These are phyloP conservation scores for Gambusia holbrooki DNA, from an alignment of 2,113 vertebrate species.

Conservation along the genomic window DNA sequence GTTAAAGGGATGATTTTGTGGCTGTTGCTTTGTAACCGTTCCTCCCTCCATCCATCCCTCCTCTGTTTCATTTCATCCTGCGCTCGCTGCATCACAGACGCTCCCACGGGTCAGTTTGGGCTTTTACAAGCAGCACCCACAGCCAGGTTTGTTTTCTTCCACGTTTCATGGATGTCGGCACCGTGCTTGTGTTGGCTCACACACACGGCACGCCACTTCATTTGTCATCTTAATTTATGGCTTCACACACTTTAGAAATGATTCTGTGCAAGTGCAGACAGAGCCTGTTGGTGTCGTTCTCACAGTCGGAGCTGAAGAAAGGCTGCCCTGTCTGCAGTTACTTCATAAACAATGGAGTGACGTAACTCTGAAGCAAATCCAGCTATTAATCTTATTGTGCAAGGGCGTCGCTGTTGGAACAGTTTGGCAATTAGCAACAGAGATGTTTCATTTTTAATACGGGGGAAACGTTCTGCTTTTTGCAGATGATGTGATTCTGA, in stretches of 20 bases:
- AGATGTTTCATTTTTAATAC: neutral
- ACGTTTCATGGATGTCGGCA: constrained; percentile 59
- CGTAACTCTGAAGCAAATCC: constrained; percentile 21
- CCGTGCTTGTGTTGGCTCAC: constrained; percentile 62
- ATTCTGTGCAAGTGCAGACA: constrained; percentile 34
- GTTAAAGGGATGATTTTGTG: constrained; percentile 66
- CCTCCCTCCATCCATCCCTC: constrained; percentile 11
- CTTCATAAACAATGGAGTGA: constrained; percentile 33
- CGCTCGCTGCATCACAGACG: constrained; percentile 30
- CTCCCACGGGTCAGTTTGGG: constrained; percentile 41
- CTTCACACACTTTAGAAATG: constrained; percentile 43
- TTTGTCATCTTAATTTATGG: constrained; percentile 62
- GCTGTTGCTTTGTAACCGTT: constrained; percentile 52
- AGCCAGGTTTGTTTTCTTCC: constrained; percentile 32
- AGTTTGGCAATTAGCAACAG: constrained; percentile 4
- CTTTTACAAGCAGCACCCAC: constrained; percentile 36
- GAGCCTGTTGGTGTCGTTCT: constrained; percentile 25
- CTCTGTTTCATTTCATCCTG: constrained; percentile 1
- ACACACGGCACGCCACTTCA: constrained; percentile 36
- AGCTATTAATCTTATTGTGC: constrained; percentile 36
- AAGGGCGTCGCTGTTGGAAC: neutral
- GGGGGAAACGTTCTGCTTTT: neutral
- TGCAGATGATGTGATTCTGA: too few species aligned
- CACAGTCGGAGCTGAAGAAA: constrained; percentile 33
- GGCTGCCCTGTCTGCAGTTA: constrained; percentile 26